Evolutionary conservation across 2,113 vertebrate species (phyloP), one percentile per base, ranked within the genome.

Genomic region (Rhea americana): DNA sequence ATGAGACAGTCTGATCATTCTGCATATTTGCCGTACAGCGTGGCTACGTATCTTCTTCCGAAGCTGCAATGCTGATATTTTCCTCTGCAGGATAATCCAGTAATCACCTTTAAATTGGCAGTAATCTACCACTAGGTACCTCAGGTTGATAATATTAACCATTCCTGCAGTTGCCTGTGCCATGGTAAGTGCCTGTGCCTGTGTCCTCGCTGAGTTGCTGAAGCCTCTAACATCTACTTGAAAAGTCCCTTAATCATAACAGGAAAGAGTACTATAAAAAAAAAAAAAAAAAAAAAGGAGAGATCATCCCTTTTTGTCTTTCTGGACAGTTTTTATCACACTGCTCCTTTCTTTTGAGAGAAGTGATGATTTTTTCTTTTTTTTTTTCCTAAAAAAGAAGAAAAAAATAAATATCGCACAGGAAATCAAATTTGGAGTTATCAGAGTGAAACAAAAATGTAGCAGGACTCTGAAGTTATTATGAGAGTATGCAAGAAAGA

Each of bases 11-110:
- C 19, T 55, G 51, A 25, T 51, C 11, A 4, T 18, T 26, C 55
- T 35, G 30, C 8, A 11, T 3, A 11, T 41, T 5, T 73, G 22
- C 41, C 11, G 5, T 56, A 12, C 4, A 26, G 16, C 0, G 0
- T 1, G 9, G 3, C 4, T 65, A 4, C 0, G 0, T 26, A n/a
- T 66, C 43, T n/a, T 62, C 59, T 66, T 75, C 45, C 48, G 21
- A 14, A 17, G 43, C 6, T 37, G 9, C 16, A 53, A 82, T 26
- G 19, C 12, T 65, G 30, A n/a, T 6, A 24, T 8, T 5, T 28
- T 39, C 24, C 5, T 39, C 43, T 75, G 48, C 19, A 88, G 15
- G 13, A 63, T 30, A 65, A 53, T 7, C 11, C 15, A 84, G 22
- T 47, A 79, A 55, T 5, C 8, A 25, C 10, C 26, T 84, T 73